Evolutionary conservation across 2,113 vertebrate genomes (phyloP), one percentile per base, ranked within the genome.

Genomic region (Elephantulus edwardii): DNA sequence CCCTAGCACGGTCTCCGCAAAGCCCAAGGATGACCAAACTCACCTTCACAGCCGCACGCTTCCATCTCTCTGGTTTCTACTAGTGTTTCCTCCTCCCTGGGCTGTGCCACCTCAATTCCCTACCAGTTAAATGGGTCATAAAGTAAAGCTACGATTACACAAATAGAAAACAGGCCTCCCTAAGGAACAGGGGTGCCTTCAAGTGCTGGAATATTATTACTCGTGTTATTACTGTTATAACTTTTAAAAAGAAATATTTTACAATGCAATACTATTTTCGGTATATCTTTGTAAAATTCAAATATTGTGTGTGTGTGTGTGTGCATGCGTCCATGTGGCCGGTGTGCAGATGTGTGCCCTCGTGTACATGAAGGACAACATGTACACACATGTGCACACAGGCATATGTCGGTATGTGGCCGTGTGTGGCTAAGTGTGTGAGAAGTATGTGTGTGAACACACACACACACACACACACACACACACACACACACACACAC

Each of bases 131-230:
- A 83, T 22, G 42, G 42, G 54, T 74, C 89, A 66, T 74, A 89
- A 90, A 93, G 83, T 60, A 86, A 94, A 83, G 80, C 89, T 66
- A 50, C 60, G 68, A 78, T 94, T 85, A 75, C 5, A 82, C n/a
- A 70, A 62, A 92, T 35, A 77, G 86, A 83, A 90, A 88, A 86
- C 0, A 11, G 48, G 48, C 5, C n/a, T 44, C 84, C 82, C 9
- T 40, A 78, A 89, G 46, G 71, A 81, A 81, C 91, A 81, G 22
- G 3, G 30, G 7, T 72, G 50, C 56, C 82, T 93, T 92, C 46
- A 92, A 83, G 81, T 14, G 24, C 40, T 50, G n/a, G 16, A 42
- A 44, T 71, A 91, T 93, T 86, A 83, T 79, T 78, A 72, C 38
- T 89, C 30, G 16, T 50, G 44, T 68, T 48, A 33, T 24, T 84